Base-by-base conservation (phyloP, 2,113 vertebrate genomes). In the Rissa tridactyla region DNA sequence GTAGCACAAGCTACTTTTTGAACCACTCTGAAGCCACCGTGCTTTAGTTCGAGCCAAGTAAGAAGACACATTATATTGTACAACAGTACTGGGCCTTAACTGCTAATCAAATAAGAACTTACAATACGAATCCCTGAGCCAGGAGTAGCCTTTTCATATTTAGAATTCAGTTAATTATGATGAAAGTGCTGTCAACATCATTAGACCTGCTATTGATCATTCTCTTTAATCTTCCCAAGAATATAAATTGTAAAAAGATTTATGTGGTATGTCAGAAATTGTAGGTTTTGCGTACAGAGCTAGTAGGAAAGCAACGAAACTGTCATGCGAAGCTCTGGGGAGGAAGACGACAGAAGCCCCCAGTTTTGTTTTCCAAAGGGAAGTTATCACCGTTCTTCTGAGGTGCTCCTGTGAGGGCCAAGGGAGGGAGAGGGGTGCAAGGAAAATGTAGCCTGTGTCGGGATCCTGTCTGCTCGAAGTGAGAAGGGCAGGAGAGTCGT, bases 131-230 rank as follows among this genome's bases (percentile, higher is more conserved):
- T 78, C 61, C 30, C 36, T 49, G 92, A 84, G 92, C 69, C 81
- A 90, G 71, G 60, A 91, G 86, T n/a, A 85, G 46, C 60, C 38
- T 92, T 96, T 87, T 76, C 20, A 8, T 78, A 75, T 68, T 96
- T 91, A 68, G 58, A 95, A 84, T 87, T 94, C 66, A 94, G n/a
- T 97, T 95, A 90, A 93, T 96, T 96, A 94, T 81, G 97, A 87
- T 84, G 66, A 81, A 96, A 91, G 83, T 91, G 77, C 90, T 86
- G 86, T 94, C 81, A 90, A 46, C 71, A 94, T 66, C 78, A n/a
- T 76, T 65, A 72, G 52, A 94, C 79, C 85, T 93, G 69, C 93
- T 96, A 76, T 95, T 96, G 91, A 93, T 96, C 23, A 40, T 94
- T 95, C 90, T 95, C 82, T 92, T 94, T 94, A 90, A 87, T 87